These are phyloP conservation scores for Harpagoxenus sublaevis DNA, from an alignment of 2,888 invertebrate species.

Conservation along the genomic window DNA sequence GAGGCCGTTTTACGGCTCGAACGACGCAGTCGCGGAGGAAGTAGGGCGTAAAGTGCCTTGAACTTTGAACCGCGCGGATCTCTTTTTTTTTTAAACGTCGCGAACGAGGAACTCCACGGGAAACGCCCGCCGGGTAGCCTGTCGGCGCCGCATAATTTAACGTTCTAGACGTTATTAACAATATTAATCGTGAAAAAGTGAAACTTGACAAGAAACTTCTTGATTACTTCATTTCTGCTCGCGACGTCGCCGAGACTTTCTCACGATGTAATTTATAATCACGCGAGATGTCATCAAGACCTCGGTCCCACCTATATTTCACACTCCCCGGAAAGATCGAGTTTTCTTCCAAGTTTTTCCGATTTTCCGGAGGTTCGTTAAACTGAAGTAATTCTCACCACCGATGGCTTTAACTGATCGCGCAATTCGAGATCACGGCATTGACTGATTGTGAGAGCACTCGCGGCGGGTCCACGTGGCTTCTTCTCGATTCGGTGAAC, in stretches of 20 bases:
- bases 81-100: conserved; percentile 37
- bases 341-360: not conserved
- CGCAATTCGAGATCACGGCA: not conserved
- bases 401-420: not conserved
- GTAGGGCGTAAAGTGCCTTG: conserved; percentile 75
- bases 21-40: conserved; percentile 67
- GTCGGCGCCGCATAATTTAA: conserved; percentile 10
- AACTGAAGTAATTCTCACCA: too few relatives aligned
- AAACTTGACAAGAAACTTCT: not conserved
- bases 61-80: conserved; percentile 69
- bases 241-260: not conserved
- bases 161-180: not conserved
- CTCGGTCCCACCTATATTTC: not conserved
- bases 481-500: conserved; percentile 47
- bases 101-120: conserved; percentile 13
- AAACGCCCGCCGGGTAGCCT: not conserved
- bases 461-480: not conserved
- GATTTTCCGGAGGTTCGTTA: not conserved
- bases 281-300: not conserved
- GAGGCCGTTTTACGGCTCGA: conserved; percentile 72
- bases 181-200: conserved; percentile 1
- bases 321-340: not conserved
- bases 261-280: not conserved
- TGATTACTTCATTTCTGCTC: not conserved
- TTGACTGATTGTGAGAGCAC: not conserved